These are phyloP conservation scores for Phalacrocorax pelagicus DNA, from an alignment of 2,113 vertebrate species.

Conservation along the genomic window DNA sequence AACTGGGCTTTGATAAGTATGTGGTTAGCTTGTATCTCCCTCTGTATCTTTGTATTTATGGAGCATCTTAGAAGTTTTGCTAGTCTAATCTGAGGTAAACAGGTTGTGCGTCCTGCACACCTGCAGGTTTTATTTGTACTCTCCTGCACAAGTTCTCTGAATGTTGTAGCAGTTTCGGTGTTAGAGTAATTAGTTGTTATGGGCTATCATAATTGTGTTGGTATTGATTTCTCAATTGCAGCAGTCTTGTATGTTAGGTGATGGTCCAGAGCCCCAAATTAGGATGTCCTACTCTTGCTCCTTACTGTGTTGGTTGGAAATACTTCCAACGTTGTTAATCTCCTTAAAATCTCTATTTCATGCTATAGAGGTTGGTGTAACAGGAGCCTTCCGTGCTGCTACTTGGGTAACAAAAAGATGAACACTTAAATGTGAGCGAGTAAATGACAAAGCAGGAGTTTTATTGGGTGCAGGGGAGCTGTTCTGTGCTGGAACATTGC, in stretches of 20 bases:
- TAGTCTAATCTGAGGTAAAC: neutral
- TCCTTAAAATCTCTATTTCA: neutral
- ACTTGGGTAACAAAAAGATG: neutral
- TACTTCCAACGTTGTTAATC: neutral
- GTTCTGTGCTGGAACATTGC: neutral
- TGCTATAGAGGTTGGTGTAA: neutral
- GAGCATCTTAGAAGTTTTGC: neutral
- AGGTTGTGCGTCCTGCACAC: neutral
- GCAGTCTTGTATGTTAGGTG: neutral
- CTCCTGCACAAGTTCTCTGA: rapidly evolving
- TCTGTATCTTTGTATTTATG: neutral
- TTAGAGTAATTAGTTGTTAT: neutral
- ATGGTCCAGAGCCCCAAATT: neutral
- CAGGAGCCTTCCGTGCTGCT: neutral
- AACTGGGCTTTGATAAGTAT: neutral
- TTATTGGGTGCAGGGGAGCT: neutral
- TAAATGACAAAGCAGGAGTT: neutral
- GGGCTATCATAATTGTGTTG: rapidly evolving
- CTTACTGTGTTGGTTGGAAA: neutral
- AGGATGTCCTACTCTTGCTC: neutral
- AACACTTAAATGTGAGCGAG: neutral
- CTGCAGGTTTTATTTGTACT: neutral
- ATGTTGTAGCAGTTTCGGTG: neutral
- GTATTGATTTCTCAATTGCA: neutral
- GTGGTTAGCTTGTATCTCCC: neutral